These are phyloP conservation scores for Puffinus mauretanicus DNA, from an alignment of 2,113 vertebrate genomes.

Conservation along the genomic window DNA sequence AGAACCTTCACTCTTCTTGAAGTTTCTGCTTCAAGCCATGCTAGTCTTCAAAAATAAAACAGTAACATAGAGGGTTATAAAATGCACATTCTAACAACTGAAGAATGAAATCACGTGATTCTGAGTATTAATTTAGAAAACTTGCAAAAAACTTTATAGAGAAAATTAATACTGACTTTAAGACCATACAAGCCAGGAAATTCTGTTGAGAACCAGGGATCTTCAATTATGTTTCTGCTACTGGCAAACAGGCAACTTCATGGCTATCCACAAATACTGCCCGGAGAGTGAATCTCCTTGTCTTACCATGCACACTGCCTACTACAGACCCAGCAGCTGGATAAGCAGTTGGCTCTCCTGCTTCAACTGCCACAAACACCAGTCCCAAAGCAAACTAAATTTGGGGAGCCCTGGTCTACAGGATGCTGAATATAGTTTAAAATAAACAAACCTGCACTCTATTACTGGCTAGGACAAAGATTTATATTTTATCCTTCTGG, in stretches of 20 bases:
- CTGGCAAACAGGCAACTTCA: background rate
- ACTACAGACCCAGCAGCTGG: background rate
- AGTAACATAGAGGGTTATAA: background rate
- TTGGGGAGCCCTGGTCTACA: background rate
- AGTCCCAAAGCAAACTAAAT: background rate
- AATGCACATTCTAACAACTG: background rate
- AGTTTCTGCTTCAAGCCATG: background rate
- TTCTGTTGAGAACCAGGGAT: background rate
- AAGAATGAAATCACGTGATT: background rate
- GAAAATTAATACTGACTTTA: background rate
- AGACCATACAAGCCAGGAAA: background rate
- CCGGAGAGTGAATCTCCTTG: background rate
- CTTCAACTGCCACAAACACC: background rate
- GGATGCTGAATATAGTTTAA: background rate
- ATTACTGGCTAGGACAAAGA: background rate
- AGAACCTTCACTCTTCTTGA: background rate
- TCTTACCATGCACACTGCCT: background rate
- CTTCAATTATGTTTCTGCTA: background rate
- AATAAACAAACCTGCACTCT: background rate
- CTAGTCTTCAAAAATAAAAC: background rate
- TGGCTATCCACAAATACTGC: background rate
- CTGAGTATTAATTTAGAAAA: background rate
- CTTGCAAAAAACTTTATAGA: background rate
- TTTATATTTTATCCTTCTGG: background rate
- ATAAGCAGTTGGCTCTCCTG: background rate